These are phyloP conservation scores for Abrostola tripartita DNA, from an alignment of 2,888 invertebrate genomes.

Conservation along the genomic window DNA sequence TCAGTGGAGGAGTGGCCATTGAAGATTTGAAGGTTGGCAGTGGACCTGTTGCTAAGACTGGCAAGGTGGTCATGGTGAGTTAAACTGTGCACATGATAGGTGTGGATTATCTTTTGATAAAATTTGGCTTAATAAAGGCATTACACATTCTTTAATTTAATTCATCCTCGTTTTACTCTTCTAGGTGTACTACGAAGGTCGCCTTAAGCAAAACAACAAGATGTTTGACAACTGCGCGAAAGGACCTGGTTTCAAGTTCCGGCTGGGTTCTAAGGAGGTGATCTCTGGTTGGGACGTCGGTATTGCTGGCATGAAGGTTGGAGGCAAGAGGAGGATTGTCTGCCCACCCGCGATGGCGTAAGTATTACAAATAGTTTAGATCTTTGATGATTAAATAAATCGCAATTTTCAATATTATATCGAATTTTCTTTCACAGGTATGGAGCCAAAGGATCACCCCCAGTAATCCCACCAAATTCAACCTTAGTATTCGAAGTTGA, in stretches of 20 bases:
- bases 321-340: conserved; percentile 95
- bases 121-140: background rate
- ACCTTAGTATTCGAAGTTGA: conserved; percentile 97
- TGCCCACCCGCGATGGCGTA: conserved; percentile 96
- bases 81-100: conserved; percentile 1
- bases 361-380: conserved; percentile 72
- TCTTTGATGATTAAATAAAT: too few relatives aligned
- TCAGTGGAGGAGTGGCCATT: conserved; percentile 93
- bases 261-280: conserved; percentile 94
- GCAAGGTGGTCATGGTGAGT: conserved; percentile 90
- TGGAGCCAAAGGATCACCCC: conserved; percentile 93
- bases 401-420: too few relatives aligned
- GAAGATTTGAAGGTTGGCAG: conserved; percentile 94
- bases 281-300: conserved; percentile 97
- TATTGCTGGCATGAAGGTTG: conserved; percentile 97
- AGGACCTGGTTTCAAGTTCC: conserved; percentile 95
- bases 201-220: conserved; percentile 94
- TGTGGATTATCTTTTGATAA: background rate
- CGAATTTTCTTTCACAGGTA: conserved; percentile 84
- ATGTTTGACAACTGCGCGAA: conserved; percentile 93
- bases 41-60: conserved; percentile 93
- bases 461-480: conserved; percentile 96
- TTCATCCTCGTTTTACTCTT: conserved; percentile 3
- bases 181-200: conserved; percentile 95
- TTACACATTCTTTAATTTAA: background rate